phyloP scores from a whole-genome alignment of 1,140 invertebrate species.

The Aphaenogaster rudis region DNA sequence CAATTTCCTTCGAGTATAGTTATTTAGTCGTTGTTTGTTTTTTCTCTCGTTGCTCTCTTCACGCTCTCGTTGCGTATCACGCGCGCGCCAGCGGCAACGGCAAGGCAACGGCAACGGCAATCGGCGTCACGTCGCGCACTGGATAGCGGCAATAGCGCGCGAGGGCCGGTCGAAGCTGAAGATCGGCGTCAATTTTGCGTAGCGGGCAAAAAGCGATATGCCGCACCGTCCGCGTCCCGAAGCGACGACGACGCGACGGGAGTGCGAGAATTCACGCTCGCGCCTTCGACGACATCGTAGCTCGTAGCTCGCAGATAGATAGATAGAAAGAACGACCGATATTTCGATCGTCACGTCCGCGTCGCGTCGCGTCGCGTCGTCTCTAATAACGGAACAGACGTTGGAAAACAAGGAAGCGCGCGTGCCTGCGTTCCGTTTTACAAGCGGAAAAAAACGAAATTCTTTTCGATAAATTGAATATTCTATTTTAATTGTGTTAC shows the following conservation, averaged over 20 bases:
- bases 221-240: neutral
- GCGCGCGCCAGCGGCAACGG: neutral
- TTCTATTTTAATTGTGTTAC: neutral
- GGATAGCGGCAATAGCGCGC: neutral
- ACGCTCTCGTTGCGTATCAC: conserved; percentile 14
- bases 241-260: neutral
- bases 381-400: too few relatives aligned
- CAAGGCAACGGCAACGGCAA: too few relatives aligned
- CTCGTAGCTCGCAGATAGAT: neutral
- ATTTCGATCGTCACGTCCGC: neutral
- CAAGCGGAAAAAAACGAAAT: too few relatives aligned
- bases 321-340: neutral
- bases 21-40: neutral
- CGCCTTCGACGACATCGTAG: neutral
- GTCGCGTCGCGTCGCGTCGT: neutral
- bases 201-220: conserved; percentile 25
- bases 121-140: conserved; percentile 44
- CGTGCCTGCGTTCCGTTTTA: too few relatives aligned
- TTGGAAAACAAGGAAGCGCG: too few relatives aligned
- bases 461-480: neutral
- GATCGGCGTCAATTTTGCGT: conserved; percentile 11
- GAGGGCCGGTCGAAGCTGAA: neutral
- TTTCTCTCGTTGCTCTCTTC: neutral
- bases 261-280: neutral
- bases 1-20: conserved; percentile 1